Evolutionary conservation across 2,888 invertebrate species (phyloP).

Genomic region (Eurois occulta): DNA sequence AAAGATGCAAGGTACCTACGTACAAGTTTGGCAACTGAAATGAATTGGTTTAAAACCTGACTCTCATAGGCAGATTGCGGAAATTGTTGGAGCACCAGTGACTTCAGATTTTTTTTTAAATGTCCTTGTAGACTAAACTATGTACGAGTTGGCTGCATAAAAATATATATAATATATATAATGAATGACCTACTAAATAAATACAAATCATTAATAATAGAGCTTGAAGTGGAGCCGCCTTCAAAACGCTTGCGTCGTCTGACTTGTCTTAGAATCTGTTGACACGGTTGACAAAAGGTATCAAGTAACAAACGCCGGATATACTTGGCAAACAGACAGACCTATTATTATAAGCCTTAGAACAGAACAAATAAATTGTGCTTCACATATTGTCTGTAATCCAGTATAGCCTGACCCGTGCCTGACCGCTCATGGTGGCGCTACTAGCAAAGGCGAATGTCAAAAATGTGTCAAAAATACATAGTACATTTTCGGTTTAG

Average conservation of each 20-base stretch:
- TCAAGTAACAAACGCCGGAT: slow-evolving; percentile 31
- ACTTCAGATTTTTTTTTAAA: no score
- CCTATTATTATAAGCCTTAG: background rate
- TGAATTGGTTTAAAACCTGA: background rate
- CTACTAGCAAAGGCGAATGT: background rate
- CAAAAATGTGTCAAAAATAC: background rate
- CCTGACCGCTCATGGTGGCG: background rate
- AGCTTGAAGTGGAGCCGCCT: background rate
- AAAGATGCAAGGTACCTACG: background rate
- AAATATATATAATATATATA: no score
- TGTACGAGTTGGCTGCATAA: no score
- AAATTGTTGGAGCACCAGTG: background rate
- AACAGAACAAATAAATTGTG: slow-evolving; percentile 1
- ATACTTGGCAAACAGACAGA: slow-evolving; percentile 12
- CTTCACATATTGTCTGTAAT: background rate
- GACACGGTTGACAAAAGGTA: background rate
- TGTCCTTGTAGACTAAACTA: no score
- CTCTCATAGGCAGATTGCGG: background rate
- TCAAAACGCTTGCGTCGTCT: background rate
- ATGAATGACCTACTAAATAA: background rate
- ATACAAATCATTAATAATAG: background rate
- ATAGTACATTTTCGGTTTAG: background rate
- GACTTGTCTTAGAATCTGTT: slow-evolving; percentile 3
- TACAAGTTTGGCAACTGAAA: background rate
- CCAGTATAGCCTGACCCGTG: background rate